Evolutionary conservation across 2,797 vertebrate genomes (phyloP).

Genomic region (Discoglossus pictus): DNA sequence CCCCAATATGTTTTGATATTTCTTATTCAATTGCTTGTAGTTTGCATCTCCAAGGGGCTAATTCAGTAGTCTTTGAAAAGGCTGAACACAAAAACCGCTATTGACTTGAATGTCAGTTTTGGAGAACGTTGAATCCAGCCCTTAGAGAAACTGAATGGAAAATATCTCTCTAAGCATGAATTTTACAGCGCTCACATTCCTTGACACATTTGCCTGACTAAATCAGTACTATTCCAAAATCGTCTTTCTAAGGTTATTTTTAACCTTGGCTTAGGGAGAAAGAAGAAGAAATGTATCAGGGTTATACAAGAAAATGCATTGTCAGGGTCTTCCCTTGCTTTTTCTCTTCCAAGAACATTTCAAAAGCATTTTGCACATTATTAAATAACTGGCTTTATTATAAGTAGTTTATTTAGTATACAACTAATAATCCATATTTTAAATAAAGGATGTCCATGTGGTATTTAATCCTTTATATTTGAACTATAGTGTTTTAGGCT

Average conservation of each 20-base stretch:
- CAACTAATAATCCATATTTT: no score
- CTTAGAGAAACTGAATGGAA: slow-evolving; percentile 4
- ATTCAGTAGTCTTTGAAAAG: slow-evolving; percentile 5
- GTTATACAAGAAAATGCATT: no score
- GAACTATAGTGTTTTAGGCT: no score
- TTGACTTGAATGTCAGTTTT: slow-evolving; percentile 11
- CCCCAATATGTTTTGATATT: slow-evolving; percentile 2
- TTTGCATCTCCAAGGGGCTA: background rate
- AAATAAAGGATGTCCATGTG: no score
- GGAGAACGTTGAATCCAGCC: background rate
- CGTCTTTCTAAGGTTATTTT: background rate
- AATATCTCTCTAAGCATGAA: slow-evolving; percentile 9
- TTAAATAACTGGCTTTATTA: no score
- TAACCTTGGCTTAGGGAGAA: no score
- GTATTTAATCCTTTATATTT: no score
- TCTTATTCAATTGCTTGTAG: background rate
- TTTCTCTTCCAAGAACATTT: no score
- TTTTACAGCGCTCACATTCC: slow-evolving; percentile 10
- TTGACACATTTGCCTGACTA: slow-evolving; percentile 9
- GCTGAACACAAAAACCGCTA: background rate
- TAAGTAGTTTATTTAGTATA: no score
- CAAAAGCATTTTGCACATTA: no score
- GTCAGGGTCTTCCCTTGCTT: no score
- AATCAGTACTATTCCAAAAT: background rate
- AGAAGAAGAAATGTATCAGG: no score